Base-by-base conservation (phyloP, 2,888 invertebrate genomes). In the Acleris laterana region DNA sequence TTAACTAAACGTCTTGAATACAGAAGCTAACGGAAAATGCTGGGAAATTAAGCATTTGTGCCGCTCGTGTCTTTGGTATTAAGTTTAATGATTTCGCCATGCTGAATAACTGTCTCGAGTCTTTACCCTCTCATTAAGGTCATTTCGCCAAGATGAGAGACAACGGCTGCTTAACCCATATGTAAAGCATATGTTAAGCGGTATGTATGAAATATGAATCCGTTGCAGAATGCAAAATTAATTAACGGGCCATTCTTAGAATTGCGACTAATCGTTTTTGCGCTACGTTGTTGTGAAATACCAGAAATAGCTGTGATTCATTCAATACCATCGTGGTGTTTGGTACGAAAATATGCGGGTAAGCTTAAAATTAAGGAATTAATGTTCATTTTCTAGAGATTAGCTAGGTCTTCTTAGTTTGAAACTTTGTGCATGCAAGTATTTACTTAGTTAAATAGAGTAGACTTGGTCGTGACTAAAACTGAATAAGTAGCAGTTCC, bases 31-130 rank as follows among this genome's bases (percentile, higher is more conserved):
- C 38, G 38, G 53, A 19, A n/a, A 55, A 19, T 38, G 20, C 13
- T 49, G 55, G 44, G 25, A 17, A 59, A 20, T 46, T 42, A 58
- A 25, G 17, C 17, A 49, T 50, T 9, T 16, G 53, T 48, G 53
- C 46, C 46, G 42, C 22, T 60, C 55, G 32, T 55, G 53, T 53
- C 17, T 53, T 38, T 38, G 19, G 53, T 13, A 56, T 56, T 20
- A 61, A 32, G 32, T 50, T 20, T 61, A 56, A 56, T 60, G 65
- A 62, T 62, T 50, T 48, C 48, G 46, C 56, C 66, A 48, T 57
- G 66, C 66, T 51, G 46, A 25, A 38, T 61, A 65, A 61, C 60
- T 61, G 65, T 65, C 48, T 57, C 56, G 66, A 66, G 61, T 62
- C 66, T 57, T 66, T 62, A 62, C 57, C 57, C 57, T 38, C 55